These are phyloP conservation scores for Callospermophilus lateralis DNA, from an alignment of 2,113 vertebrate genomes.

Conservation along the genomic window DNA sequence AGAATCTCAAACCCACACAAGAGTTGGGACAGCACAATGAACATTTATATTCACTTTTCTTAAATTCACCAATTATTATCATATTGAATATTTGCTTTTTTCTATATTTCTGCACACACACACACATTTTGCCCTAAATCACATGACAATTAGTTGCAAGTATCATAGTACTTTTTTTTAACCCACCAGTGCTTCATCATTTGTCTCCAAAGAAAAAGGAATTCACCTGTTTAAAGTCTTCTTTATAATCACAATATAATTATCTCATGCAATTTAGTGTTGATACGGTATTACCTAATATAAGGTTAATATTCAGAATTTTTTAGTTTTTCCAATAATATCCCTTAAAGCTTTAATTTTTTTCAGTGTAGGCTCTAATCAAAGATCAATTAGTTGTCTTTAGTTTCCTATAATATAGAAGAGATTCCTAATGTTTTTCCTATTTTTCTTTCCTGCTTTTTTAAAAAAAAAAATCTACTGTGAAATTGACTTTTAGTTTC, in stretches of 20 bases:
- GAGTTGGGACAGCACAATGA: background rate
- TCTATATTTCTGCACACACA: background rate
- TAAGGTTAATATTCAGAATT: background rate
- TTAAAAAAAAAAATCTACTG: background rate
- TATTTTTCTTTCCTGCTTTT: background rate
- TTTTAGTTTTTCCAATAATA: background rate
- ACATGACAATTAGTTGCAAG: background rate
- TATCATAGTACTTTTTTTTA: slow-evolving; percentile 10
- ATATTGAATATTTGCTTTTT: slow-evolving; percentile 21
- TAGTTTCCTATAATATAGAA: background rate
- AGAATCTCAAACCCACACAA: slow-evolving; percentile 29
- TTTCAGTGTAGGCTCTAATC: background rate
- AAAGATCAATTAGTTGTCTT: background rate
- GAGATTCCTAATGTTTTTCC: background rate
- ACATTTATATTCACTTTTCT: background rate
- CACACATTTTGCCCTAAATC: background rate
- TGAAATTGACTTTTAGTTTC: background rate
- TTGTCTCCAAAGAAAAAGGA: slow-evolving; percentile 21
- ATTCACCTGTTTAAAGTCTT: background rate
- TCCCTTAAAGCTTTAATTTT: background rate
- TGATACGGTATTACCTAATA: background rate
- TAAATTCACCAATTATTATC: slow-evolving; percentile 4
- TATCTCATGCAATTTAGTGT: slow-evolving; percentile 5
- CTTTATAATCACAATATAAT: background rate
- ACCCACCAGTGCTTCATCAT: background rate